A percentile compares a stretch with the other conserved stretches of the same genome.
These are phyloP conservation scores for Phataginus tetradactyla DNA, from an alignment of 2,797 vertebrate species.

Conservation along the genomic window DNA sequence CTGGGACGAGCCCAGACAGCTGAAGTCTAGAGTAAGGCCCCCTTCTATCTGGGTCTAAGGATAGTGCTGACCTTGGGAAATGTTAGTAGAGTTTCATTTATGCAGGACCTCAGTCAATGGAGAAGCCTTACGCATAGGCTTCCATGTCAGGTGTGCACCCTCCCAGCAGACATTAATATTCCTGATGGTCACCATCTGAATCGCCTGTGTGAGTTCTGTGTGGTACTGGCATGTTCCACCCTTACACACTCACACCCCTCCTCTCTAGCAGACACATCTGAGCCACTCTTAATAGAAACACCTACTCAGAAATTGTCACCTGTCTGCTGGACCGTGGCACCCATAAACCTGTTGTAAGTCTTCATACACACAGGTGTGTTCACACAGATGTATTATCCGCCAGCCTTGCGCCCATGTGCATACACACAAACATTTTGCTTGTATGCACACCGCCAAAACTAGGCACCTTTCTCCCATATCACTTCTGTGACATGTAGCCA, in stretches of 20 bases:
- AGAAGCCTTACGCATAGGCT: neutral
- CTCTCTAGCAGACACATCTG: fast-evolving
- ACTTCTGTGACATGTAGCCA: neutral
- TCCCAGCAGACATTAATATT: neutral
- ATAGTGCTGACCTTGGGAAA: neutral
- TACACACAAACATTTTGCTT: neutral
- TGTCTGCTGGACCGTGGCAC: neutral
- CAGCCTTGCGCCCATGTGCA: neutral
- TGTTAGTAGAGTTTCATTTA: neutral
- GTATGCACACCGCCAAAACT: neutral
- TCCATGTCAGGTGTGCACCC: fast-evolving
- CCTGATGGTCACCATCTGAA: neutral
- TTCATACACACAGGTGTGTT: neutral
- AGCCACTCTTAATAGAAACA: neutral
- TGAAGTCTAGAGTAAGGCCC: neutral
- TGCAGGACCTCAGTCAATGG: neutral
- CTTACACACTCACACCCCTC: neutral
- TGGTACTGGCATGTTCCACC: no score
- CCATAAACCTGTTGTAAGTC: neutral
- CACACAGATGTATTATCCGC: neutral
- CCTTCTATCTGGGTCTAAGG: neutral
- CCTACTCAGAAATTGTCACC: neutral
- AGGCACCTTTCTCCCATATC: neutral
- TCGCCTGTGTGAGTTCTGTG: neutral
- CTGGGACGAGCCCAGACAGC: neutral